phyloP scores from a whole-genome alignment of 2,113 vertebrate genomes.

The Esox niger region DNA sequence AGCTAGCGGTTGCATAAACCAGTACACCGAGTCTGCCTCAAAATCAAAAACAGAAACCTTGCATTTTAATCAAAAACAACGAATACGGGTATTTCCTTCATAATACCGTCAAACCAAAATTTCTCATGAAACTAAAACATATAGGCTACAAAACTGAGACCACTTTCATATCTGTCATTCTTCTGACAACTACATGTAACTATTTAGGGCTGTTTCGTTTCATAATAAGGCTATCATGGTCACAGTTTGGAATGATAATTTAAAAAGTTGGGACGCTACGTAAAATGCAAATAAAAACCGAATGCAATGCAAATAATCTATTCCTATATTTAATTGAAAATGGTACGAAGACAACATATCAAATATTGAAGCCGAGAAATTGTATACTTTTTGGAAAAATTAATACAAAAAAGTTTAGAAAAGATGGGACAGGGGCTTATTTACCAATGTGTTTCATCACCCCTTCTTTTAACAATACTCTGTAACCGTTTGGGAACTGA shows the following conservation, averaged over 20 bases:
- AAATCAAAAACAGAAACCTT: slow-evolving; percentile 15
- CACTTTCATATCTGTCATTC: slow-evolving; percentile 43
- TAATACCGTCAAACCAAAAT: slow-evolving; percentile 22
- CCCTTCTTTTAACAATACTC: too few relatives aligned
- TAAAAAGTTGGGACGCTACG: too few relatives aligned
- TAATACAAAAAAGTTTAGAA: too few relatives aligned
- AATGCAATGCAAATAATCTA: too few relatives aligned
- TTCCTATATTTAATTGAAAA: too few relatives aligned
- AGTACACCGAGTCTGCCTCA: slow-evolving; percentile 34
- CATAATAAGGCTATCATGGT: slow-evolving; percentile 65
- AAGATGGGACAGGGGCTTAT: too few relatives aligned
- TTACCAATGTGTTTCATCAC: too few relatives aligned
- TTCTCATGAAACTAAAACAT: slow-evolving; percentile 44
- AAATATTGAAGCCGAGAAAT: too few relatives aligned
- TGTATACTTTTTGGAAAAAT: too few relatives aligned
- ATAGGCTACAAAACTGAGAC: slow-evolving; percentile 39
- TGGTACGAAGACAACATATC: too few relatives aligned
- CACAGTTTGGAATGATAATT: slow-evolving; percentile 62
- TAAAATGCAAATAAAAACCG: too few relatives aligned
- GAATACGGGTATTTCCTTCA: not conserved
- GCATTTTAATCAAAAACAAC: slow-evolving; percentile 14
- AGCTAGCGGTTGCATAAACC: slow-evolving; percentile 50
- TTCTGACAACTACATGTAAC: slow-evolving; percentile 39
- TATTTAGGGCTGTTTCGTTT: slow-evolving; percentile 45
- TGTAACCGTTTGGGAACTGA: too few relatives aligned